Percentiles rank a stretch among this genome's conserved stretches.
Evolutionary conservation across 2,113 vertebrate species (phyloP).

Genomic region (Baryphthengus martii): DNA sequence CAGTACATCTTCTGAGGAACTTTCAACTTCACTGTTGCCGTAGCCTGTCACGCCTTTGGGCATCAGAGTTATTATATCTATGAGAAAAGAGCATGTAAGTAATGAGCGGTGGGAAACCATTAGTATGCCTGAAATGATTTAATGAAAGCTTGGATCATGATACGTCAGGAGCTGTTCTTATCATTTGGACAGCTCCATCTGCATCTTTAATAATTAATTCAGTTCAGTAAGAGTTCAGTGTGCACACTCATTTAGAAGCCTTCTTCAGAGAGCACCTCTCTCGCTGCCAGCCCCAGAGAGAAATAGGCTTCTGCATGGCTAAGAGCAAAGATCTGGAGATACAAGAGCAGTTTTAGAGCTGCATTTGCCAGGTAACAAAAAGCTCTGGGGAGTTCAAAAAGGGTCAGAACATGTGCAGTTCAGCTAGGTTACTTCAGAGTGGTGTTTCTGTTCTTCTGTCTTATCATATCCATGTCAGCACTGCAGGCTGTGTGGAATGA

Average conservation of each 20-base stretch:
- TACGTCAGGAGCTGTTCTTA: slow-evolving; percentile 92
- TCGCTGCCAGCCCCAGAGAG: slow-evolving; percentile 79
- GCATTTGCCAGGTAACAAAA: slow-evolving; percentile 80
- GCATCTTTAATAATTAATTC: slow-evolving; percentile 99
- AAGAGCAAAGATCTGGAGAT: slow-evolving; percentile 86
- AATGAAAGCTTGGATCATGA: slow-evolving; percentile 97
- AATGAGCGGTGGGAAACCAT: slow-evolving; percentile 91
- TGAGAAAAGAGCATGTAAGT: slow-evolving; percentile 91
- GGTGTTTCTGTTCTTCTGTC: slow-evolving; percentile 87
- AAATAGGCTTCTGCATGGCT: slow-evolving; percentile 89
- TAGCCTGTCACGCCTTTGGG: slow-evolving; percentile 78
- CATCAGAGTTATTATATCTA: slow-evolving; percentile 90
- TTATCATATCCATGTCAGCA: slow-evolving; percentile 97
- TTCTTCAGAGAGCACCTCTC: slow-evolving; percentile 82
- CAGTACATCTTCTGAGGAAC: slow-evolving; percentile 12
- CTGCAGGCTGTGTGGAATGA: slow-evolving; percentile 87
- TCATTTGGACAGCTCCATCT: slow-evolving; percentile 99
- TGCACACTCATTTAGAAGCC: slow-evolving; percentile 82
- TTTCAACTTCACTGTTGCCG: slow-evolving; percentile 68
- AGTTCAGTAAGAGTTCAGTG: slow-evolving; percentile 96
- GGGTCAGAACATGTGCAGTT: slow-evolving; percentile 87
- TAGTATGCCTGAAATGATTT: slow-evolving; percentile 95
- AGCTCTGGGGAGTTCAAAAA: slow-evolving; percentile 85
- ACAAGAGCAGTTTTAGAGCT: slow-evolving; percentile 76
- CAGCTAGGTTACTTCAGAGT: slow-evolving; percentile 87